Evolutionary conservation across 2,888 invertebrate species (phyloP).

Genomic region (Eustalomyia histrio): DNA sequence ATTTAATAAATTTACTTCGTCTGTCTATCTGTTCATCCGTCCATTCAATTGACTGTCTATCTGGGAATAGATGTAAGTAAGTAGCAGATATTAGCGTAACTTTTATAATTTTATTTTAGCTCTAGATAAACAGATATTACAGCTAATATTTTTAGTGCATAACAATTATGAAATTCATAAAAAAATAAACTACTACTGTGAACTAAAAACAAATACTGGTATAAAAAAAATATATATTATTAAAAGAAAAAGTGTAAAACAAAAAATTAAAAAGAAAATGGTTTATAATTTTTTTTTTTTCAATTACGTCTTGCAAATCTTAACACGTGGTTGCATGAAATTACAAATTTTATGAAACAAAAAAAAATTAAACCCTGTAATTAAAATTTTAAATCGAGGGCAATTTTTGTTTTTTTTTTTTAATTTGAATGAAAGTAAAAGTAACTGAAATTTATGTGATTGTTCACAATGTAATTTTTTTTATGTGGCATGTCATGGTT

Average conservation of each 20-base stretch:
- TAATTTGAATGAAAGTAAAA: slow-evolving; percentile 55
- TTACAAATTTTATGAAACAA: slow-evolving; percentile 42
- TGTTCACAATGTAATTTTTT: background rate
- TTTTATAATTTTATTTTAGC: slow-evolving; percentile 45
- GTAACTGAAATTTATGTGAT: slow-evolving; percentile 22
- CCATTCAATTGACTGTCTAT: slow-evolving; percentile 25
- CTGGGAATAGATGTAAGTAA: slow-evolving; percentile 19
- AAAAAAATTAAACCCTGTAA: slow-evolving; percentile 22
- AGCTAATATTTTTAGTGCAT: slow-evolving; percentile 62
- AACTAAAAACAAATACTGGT: slow-evolving; percentile 41
- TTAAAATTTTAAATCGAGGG: slow-evolving; percentile 51
- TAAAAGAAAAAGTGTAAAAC: slow-evolving; percentile 15
- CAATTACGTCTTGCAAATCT: slow-evolving; percentile 33
- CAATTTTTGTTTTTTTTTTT: slow-evolving; percentile 12
- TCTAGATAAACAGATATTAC: slow-evolving; percentile 60
- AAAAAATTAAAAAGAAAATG: slow-evolving; percentile 29
- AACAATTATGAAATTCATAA: slow-evolving; percentile 60
- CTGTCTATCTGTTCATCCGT: background rate
- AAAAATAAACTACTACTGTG: slow-evolving; percentile 18
- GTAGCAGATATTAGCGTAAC: slow-evolving; percentile 48
- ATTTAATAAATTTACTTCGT: slow-evolving; percentile 1
- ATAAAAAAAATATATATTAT: slow-evolving; percentile 28
- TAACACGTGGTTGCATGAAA: slow-evolving; percentile 57
- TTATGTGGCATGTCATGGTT: no score
- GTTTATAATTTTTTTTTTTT: background rate